A percentile compares a stretch with the other conserved stretches of the same genome.
These are phyloP conservation scores for Coregonus sp. DNA, from an alignment of 2,797 vertebrate species.

Conservation along the genomic window DNA sequence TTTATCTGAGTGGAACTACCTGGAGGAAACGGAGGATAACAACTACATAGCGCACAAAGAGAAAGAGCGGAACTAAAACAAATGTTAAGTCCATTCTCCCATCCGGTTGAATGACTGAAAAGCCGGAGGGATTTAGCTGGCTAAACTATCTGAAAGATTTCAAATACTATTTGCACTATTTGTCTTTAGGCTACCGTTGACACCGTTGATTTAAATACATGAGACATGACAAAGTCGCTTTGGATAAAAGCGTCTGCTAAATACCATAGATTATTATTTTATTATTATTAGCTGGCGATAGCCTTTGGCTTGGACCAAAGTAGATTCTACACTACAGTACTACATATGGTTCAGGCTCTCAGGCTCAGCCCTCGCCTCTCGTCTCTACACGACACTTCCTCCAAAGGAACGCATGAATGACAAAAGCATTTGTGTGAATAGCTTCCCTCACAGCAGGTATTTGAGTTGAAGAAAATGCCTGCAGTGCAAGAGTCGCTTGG, in stretches of 20 bases:
- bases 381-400: constrained; percentile 21
- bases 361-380: too few relatives aligned
- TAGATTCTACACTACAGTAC: neutral
- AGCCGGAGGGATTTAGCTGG: neutral
- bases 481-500: constrained; percentile 19
- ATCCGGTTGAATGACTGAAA: constrained; percentile 32
- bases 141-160: too few relatives aligned
- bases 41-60: neutral
- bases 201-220: neutral
- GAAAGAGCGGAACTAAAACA: constrained; percentile 5
- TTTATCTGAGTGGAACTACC: too few relatives aligned
- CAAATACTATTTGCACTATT: neutral
- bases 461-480: constrained; percentile 32
- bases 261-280: too few relatives aligned
- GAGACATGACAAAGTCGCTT: too few relatives aligned
- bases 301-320: constrained; percentile 1
- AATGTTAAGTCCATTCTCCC: neutral
- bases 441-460: constrained; percentile 35
- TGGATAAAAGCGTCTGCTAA: too few relatives aligned
- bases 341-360: too few relatives aligned
- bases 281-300: constrained; percentile 6
- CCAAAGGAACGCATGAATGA: constrained; percentile 32
- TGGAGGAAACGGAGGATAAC: constrained; percentile 3
- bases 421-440: constrained; percentile 42
- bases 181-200: neutral